phyloP scores from a whole-genome alignment of 2,888 invertebrate genomes.

The Apotomis turbidana region DNA sequence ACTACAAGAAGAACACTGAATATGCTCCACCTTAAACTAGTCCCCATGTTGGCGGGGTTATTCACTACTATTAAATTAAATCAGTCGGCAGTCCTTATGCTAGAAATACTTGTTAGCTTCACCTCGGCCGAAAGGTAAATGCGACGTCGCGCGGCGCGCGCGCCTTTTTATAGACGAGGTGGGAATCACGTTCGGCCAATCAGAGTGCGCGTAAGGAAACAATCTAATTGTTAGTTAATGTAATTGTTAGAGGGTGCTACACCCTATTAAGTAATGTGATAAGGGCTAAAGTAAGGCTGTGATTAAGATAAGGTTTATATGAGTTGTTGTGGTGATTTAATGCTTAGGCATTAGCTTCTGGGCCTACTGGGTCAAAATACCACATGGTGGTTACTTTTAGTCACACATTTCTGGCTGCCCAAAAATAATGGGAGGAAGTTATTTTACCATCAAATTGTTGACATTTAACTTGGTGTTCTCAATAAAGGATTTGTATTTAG shows the following conservation, averaged over 20 bases:
- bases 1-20: slow-evolving; percentile 72
- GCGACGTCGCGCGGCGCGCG: slow-evolving; percentile 50
- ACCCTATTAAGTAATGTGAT: slow-evolving; percentile 26
- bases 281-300: neutral
- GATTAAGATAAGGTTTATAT: neutral
- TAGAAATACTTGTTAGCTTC: slow-evolving; percentile 68
- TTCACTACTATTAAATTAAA: slow-evolving; percentile 53
- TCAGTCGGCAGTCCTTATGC: slow-evolving; percentile 70
- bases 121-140: slow-evolving; percentile 70
- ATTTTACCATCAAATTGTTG: no score
- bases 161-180: slow-evolving; percentile 66
- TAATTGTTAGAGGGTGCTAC: slow-evolving; percentile 40
- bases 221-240: slow-evolving; percentile 28
- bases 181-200: slow-evolving; percentile 44
- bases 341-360: no score
- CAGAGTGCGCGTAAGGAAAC: slow-evolving; percentile 21
- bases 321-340: neutral
- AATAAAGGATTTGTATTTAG: no score
- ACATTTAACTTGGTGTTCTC: no score
- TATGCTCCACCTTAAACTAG: slow-evolving; percentile 66
- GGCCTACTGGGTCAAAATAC: no score
- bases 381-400: no score
- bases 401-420: no score
- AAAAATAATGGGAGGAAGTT: no score
- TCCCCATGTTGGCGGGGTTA: slow-evolving; percentile 73